phyloP scores from a whole-genome alignment of 1,140 invertebrate species.

The Gonioctena quinquepunctata region DNA sequence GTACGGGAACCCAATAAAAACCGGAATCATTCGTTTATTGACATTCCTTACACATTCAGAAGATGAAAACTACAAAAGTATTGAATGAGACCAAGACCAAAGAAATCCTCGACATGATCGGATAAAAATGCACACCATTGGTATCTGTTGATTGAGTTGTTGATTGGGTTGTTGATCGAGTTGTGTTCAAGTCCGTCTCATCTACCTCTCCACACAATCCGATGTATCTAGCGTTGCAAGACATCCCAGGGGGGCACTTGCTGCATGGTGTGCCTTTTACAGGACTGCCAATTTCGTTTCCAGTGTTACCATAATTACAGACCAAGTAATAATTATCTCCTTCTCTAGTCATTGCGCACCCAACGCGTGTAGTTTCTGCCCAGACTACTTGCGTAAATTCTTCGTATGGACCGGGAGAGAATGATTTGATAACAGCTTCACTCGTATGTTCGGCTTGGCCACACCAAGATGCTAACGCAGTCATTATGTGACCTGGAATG shows the following conservation, averaged over 20 bases:
- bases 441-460: constrained; percentile 2
- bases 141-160: neutral
- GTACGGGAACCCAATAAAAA: no score
- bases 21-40: no score
- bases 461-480: constrained; percentile 4
- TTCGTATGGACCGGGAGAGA: no score
- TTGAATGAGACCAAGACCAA: neutral
- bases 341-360: constrained; percentile 14
- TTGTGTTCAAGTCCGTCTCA: neutral
- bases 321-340: neutral
- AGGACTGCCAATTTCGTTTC: constrained; percentile 18
- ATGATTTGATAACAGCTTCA: neutral
- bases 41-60: no score
- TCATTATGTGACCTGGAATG: neutral
- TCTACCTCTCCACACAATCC: constrained; percentile 18
- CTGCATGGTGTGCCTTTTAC: constrained; percentile 2
- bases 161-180: neutral
- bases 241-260: neutral
- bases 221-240: neutral
- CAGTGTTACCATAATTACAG: constrained; percentile 28
- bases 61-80: no score
- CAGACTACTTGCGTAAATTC: constrained; percentile 25
- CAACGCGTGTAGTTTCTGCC: constrained; percentile 25
- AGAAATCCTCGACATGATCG: neutral
- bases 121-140: neutral